phyloP scores from a whole-genome alignment of 2,113 vertebrate species.

The Delphinapterus leucas region DNA sequence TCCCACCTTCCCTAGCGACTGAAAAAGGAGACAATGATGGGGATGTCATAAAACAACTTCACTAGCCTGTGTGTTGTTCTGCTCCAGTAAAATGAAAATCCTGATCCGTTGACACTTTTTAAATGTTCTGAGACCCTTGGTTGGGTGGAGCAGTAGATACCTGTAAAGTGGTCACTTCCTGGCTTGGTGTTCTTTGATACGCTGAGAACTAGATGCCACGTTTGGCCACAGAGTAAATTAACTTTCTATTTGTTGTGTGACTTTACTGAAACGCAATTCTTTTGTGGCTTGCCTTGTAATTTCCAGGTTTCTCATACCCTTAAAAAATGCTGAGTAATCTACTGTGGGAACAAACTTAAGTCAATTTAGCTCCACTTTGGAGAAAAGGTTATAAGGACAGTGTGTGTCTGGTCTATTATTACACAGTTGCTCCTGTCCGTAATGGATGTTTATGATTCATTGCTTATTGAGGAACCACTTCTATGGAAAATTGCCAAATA shows the following conservation, averaged over 20 bases:
- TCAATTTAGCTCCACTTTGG: conserved; percentile 24
- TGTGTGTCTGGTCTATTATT: conserved; percentile 51
- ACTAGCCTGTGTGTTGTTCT: background rate
- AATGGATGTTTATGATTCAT: conserved; percentile 50
- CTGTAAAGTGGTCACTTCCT: background rate
- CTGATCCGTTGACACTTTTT: background rate
- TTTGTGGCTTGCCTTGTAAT: conserved; percentile 30
- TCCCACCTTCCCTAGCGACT: background rate
- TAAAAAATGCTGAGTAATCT: background rate
- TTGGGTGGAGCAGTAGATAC: background rate
- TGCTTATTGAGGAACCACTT: conserved; percentile 49
- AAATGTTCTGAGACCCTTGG: background rate
- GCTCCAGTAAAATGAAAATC: background rate
- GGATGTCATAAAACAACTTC: background rate
- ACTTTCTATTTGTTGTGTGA: conserved; percentile 25
- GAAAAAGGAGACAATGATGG: background rate
- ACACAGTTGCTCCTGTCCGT: conserved; percentile 4
- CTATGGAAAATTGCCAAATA: conserved; percentile 48
- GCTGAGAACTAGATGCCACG: background rate
- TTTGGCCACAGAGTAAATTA: conserved; percentile 37
- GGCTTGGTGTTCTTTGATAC: background rate
- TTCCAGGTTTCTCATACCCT: conserved; percentile 47
- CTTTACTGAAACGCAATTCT: background rate
- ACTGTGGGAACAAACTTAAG: conserved; percentile 55
- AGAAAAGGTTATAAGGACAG: conserved; percentile 20